Evolutionary conservation across 1,140 invertebrate genomes (phyloP).

Genomic region (Drosophila kanapiae): DNA sequence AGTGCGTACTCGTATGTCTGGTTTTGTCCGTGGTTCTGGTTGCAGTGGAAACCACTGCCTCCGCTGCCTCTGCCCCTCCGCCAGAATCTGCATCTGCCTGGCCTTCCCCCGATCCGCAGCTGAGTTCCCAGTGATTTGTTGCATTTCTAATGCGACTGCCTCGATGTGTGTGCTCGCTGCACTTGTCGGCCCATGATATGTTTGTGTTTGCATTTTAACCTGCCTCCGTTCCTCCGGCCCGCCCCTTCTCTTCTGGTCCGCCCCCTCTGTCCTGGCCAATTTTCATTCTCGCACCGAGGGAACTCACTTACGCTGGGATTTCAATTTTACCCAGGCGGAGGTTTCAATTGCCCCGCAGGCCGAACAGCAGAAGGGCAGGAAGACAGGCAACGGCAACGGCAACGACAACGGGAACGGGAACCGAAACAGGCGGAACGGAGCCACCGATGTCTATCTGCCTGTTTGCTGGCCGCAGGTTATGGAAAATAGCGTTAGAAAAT

Average conservation of each 20-base stretch:
- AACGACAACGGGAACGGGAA: constrained; percentile 15
- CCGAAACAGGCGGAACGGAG: constrained; percentile 35
- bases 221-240: background rate
- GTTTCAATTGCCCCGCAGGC: constrained; percentile 75
- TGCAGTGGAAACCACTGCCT: constrained; percentile 40
- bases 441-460: constrained; percentile 46
- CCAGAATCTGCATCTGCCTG: constrained; percentile 29
- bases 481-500: constrained; percentile 43
- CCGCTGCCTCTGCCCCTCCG: constrained; percentile 12
- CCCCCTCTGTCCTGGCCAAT: constrained; percentile 40
- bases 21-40: constrained; percentile 67
- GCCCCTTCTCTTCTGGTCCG: constrained; percentile 1
- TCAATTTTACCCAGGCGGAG: constrained; percentile 63
- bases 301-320: constrained; percentile 76
- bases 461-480: constrained; percentile 56
- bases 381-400: background rate
- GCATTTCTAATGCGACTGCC: constrained; percentile 79
- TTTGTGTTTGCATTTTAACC: constrained; percentile 62
- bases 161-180: constrained; percentile 55
- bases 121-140: constrained; percentile 71
- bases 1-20: constrained; percentile 82
- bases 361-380: constrained; percentile 44
- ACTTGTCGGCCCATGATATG: constrained; percentile 69
- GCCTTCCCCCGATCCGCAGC: constrained; percentile 28
- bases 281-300: constrained; percentile 65